Base-by-base conservation (phyloP, 2,888 invertebrate genomes). In the Cheilosia grossa region DNA sequence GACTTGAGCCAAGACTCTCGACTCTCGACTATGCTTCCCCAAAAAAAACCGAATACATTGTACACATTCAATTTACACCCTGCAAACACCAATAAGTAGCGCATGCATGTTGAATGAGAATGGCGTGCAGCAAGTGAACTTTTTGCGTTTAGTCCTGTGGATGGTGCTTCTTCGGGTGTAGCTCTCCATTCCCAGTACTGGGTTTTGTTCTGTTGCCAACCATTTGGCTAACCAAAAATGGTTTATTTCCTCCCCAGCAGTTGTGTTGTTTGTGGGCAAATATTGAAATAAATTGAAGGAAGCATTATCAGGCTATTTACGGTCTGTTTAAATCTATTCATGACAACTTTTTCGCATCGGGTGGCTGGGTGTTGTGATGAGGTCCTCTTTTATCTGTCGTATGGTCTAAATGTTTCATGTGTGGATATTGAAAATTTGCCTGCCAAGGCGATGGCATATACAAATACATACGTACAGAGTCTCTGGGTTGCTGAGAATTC, bases 271-370 rank as follows among this genome's bases (percentile, higher is more conserved):
- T 75, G 63, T 81, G 81, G 80, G 66, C 66, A 85, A 85, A 85
- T 85, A 85, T 85, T 85, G 85, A 85, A 85, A 85, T 85, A 85
- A 85, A 85, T 85, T 85, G 85, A 85, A 85, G 81, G 85, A 85
- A 85, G 66, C 81, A 85, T 85, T 85, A 85, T 85, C 80, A 81
- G 85, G 85, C 85, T 85, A 85, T 85, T 85, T 85, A 85, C 85
- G 85, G 80, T 85, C 85, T 81, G 85, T 81, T 85, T 85, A 81
- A 85, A 85, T 85, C 85, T 85, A 85, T 85, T 85, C 85, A 85
- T 85, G 81, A 66, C 70, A 85, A 69, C 49, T 67, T 44, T 61
- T 51, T 54, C n/a, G 30, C n/a, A 5, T 49, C 24, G 17, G 27
- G 15, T 24, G 33, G 15, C 2, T 19, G 21, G 53, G 15, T 3